These are phyloP conservation scores for Myotis davidii DNA, from an alignment of 2,113 vertebrate species.

Conservation along the genomic window DNA sequence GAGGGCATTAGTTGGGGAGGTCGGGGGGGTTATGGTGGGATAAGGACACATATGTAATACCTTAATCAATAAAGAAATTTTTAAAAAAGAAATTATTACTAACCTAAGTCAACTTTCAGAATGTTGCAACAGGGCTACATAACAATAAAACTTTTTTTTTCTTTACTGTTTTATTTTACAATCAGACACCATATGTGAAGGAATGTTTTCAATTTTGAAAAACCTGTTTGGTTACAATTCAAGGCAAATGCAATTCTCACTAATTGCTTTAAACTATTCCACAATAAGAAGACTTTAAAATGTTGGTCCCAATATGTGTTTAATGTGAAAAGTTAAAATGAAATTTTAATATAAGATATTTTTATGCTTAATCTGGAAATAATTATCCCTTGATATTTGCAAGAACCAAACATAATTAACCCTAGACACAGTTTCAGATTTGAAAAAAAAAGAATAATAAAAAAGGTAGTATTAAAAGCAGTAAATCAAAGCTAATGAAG, in stretches of 20 bases:
- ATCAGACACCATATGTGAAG: conserved; percentile 57
- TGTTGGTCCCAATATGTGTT: conserved; percentile 58
- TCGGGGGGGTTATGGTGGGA: no score
- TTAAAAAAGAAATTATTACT: background rate
- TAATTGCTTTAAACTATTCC: conserved; percentile 70
- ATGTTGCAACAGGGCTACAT: background rate
- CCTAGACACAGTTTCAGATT: conserved; percentile 67
- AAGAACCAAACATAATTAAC: conserved; percentile 76
- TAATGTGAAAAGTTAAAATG: conserved; percentile 73
- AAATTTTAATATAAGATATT: conserved; percentile 55
- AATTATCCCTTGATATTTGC: conserved; percentile 69
- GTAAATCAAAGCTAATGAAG: conserved; percentile 88
- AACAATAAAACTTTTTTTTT: conserved; percentile 18
- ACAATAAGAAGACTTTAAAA: conserved; percentile 49
- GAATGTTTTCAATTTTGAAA: conserved; percentile 71
- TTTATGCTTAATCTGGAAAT: conserved; percentile 54
- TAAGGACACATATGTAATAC: no score
- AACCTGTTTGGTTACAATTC: conserved; percentile 53
- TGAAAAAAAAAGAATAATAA: conserved; percentile 74
- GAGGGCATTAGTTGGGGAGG: no score
- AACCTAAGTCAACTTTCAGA: background rate
- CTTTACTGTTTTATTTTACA: conserved; percentile 37
- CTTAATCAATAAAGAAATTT: no score
- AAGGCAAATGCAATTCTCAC: conserved; percentile 67
- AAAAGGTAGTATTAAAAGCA: conserved; percentile 81